These are phyloP conservation scores for Polymixis flavicincta DNA, from an alignment of 2,888 invertebrate genomes.

Conservation along the genomic window DNA sequence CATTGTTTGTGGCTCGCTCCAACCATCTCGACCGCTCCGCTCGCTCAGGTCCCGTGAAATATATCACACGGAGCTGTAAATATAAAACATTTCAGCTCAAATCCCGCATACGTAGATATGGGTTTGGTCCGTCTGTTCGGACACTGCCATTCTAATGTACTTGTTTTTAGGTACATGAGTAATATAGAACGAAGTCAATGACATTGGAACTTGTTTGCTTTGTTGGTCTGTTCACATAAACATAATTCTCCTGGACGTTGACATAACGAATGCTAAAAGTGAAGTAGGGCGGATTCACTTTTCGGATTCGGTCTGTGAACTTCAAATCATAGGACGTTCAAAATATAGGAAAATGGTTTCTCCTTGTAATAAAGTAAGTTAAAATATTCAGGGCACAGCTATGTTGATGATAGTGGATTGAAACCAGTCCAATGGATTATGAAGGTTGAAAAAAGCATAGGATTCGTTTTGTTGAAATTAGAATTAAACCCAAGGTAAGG, in stretches of 20 bases:
- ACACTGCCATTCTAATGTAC: background rate
- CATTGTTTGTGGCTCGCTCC: background rate
- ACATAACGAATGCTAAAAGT: background rate
- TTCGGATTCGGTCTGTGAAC: no score
- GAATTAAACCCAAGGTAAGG: background rate
- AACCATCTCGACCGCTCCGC: background rate
- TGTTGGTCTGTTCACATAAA: slow-evolving; percentile 26
- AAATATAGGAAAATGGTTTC: background rate
- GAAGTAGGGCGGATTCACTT: background rate
- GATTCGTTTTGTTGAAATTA: background rate
- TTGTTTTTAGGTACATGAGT: background rate
- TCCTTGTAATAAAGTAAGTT: no score
- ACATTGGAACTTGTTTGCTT: slow-evolving; percentile 8
- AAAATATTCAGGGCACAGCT: background rate
- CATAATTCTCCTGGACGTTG: slow-evolving; percentile 14
- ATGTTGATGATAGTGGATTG: background rate
- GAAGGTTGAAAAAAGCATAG: background rate
- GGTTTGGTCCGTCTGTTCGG: slow-evolving; percentile 22
- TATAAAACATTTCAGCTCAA: slow-evolving; percentile 35
- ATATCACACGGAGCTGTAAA: slow-evolving; percentile 26
- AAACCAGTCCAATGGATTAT: background rate
- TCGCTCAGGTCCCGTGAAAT: background rate
- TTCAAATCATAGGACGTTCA: background rate
- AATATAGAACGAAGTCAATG: background rate
- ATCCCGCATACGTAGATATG: slow-evolving; percentile 13